These are phyloP conservation scores for Leptura quadrifasciata DNA, from an alignment of 2,888 invertebrate genomes.

Conservation along the genomic window DNA sequence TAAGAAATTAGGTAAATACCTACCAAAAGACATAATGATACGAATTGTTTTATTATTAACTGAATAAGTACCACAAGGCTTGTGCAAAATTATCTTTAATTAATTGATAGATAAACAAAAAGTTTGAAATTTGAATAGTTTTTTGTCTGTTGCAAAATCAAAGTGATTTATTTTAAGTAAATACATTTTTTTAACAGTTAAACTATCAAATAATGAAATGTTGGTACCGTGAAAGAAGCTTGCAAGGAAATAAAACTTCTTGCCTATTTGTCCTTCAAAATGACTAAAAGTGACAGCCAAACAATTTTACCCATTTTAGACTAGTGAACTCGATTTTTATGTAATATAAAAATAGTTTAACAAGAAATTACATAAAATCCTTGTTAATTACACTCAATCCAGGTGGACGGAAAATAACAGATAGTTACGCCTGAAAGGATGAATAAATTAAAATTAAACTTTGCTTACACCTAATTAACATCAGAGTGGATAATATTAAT, in stretches of 20 bases:
- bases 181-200: neutral
- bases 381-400: constrained; percentile 12
- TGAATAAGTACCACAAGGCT: no score
- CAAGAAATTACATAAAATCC: constrained; percentile 15
- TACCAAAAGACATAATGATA: no score
- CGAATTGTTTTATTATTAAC: no score
- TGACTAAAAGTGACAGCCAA: constrained; percentile 7
- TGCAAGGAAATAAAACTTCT: neutral
- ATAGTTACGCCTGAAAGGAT: constrained; percentile 23
- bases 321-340: neutral
- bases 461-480: constrained; percentile 17
- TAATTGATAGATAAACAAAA: neutral
- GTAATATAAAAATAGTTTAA: neutral
- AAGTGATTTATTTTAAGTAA: neutral
- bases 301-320: constrained; percentile 5
- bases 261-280: neutral
- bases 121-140: neutral
- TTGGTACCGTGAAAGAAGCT: neutral
- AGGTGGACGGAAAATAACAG: constrained; percentile 13
- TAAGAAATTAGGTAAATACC: no score
- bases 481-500: neutral
- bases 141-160: neutral
- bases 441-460: constrained; percentile 24
- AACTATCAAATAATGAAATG: neutral
- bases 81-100: neutral